Conservation (phyloP, 53 echinoderm and acorn worm genomes). For the Henricia sp. region DNA sequence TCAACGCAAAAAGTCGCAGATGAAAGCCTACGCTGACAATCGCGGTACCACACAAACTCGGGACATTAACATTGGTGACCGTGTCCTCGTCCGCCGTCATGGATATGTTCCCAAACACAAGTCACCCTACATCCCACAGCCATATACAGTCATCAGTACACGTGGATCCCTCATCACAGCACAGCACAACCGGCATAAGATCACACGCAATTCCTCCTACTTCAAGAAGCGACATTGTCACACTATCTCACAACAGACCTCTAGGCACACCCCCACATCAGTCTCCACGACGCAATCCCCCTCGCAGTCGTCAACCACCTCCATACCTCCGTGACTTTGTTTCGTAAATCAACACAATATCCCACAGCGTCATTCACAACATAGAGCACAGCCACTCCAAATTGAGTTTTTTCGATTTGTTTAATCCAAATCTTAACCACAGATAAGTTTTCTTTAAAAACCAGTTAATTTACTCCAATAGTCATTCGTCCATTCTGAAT, state of each 20-base stretch:
- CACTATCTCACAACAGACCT: neutral
- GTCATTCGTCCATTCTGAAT: no score
- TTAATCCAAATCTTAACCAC: no score
- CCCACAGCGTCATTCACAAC: no score
- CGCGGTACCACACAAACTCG: neutral
- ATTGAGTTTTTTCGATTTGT: no score
- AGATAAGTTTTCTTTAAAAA: no score
- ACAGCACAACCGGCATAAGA: constrained; percentile 4
- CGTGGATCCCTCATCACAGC: constrained; percentile 62
- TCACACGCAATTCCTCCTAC: constrained; percentile 36
- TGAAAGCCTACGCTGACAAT: constrained; percentile 60
- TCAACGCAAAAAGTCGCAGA: constrained; percentile 38
- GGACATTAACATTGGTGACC: constrained; percentile 49
- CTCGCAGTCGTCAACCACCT: constrained; percentile 19
- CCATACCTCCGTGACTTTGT: constrained; percentile 2
- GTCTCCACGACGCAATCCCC: constrained; percentile 9
- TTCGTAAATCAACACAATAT: no score
- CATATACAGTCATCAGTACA: constrained; percentile 47
- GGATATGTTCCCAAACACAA: constrained; percentile 49
- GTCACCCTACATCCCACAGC: constrained; percentile 62
- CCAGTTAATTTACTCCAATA: no score
- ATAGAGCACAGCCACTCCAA: no score
- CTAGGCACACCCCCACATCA: neutral
- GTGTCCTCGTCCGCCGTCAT: constrained; percentile 55
- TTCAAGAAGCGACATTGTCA: constrained; percentile 21